Percentiles rank a stretch among this genome's conserved stretches.
phyloP scores from a whole-genome alignment of 2,113 vertebrate species.

The Columba janthina region DNA sequence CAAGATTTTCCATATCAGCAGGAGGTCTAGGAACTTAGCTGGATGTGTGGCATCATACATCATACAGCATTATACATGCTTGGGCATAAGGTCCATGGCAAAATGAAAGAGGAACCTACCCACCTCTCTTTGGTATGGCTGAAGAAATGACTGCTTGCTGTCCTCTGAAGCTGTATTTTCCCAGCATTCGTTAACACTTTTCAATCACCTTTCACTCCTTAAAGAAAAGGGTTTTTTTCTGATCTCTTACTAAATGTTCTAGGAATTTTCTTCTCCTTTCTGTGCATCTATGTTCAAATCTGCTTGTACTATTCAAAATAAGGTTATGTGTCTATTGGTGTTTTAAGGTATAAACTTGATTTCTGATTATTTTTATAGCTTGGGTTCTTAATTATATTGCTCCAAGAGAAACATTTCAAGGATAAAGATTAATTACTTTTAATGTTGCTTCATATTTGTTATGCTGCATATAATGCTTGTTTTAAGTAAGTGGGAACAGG shows the following conservation, averaged over 20 bases:
- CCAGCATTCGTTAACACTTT: background rate
- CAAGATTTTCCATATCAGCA: background rate
- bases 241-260: background rate
- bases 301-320: background rate
- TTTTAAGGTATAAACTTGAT: background rate
- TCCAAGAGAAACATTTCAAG: background rate
- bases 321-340: background rate
- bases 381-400: background rate
- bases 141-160: background rate
- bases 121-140: background rate
- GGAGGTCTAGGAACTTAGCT: background rate
- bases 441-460: constrained; percentile 62
- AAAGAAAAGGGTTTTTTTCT: background rate
- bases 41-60: background rate
- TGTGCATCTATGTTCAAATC: background rate
- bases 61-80: background rate
- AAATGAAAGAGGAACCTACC: background rate
- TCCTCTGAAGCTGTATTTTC: background rate
- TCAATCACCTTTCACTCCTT: background rate
- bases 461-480: constrained; percentile 61
- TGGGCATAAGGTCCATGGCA: background rate
- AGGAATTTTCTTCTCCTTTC: background rate
- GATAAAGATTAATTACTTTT: constrained; percentile 50
- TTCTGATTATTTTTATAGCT: background rate
- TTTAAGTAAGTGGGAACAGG: constrained; percentile 76